phyloP scores from a whole-genome alignment of 2,888 invertebrate genomes.

The Nysson spinosus region DNA sequence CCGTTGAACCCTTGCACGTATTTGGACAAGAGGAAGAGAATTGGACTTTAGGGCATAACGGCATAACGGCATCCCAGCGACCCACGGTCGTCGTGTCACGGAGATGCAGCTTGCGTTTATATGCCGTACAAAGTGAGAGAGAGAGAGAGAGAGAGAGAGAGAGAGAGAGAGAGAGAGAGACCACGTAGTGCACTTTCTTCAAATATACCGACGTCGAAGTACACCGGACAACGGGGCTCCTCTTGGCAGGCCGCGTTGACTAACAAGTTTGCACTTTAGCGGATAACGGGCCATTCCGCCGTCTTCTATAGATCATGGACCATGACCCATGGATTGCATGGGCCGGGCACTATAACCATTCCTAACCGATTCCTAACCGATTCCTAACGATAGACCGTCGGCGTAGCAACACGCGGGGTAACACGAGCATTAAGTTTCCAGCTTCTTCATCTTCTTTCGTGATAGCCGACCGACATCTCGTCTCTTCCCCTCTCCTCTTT shows the following conservation, averaged over 20 bases:
- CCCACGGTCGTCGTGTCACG: constrained; percentile 58
- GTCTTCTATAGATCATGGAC: constrained; percentile 74
- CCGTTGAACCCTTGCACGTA: constrained; percentile 3
- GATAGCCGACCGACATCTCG: constrained; percentile 36
- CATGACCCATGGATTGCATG: constrained; percentile 75
- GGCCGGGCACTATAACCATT: constrained; percentile 67
- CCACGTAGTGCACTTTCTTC: constrained; percentile 17
- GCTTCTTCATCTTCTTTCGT: constrained; percentile 44
- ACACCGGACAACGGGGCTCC: constrained; percentile 18
- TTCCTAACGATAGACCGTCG: constrained; percentile 52
- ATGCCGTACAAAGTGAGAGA: constrained; percentile 44
- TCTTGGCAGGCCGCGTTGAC: constrained; percentile 60
- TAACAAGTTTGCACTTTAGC: constrained; percentile 77
- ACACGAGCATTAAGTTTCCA: constrained; percentile 62
- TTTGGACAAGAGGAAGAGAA: constrained; percentile 47
- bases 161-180: background rate
- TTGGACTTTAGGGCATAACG: constrained; percentile 75
- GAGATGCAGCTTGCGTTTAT: constrained; percentile 35
- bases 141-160: constrained; percentile 5
- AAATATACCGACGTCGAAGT: constrained; percentile 13
- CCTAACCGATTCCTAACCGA: too few relatives aligned
- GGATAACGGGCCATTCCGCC: constrained; percentile 73
- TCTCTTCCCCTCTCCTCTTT: too few relatives aligned
- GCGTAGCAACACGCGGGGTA: constrained; percentile 51
- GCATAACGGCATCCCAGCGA: constrained; percentile 72